These are phyloP conservation scores for Meloidogyne exigua DNA, from an alignment of 1,140 invertebrate species.

Conservation along the genomic window DNA sequence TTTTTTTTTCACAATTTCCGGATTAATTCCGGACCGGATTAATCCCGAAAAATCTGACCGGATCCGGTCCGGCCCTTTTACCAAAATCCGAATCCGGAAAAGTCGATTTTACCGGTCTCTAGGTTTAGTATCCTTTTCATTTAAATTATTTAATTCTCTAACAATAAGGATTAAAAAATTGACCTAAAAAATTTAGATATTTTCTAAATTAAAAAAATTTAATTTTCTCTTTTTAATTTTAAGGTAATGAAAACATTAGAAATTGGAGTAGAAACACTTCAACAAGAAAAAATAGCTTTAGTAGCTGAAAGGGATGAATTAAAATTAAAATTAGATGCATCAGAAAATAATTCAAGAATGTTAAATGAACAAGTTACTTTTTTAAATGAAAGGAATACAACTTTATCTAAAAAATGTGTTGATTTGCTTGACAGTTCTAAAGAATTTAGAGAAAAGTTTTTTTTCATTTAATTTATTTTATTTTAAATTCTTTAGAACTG, in stretches of 20 bases:
- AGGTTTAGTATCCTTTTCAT: too few species aligned
- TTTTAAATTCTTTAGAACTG: slow-evolving; percentile 20
- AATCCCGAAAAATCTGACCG: too few species aligned
- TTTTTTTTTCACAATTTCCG: too few species aligned
- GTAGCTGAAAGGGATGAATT: slow-evolving; percentile 24
- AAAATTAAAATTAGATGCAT: slow-evolving; percentile 22
- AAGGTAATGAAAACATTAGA: slow-evolving; percentile 37
- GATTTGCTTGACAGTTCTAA: slow-evolving; percentile 28
- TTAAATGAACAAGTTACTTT: slow-evolving; percentile 29
- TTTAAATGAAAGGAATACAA: slow-evolving; percentile 30
- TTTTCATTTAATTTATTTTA: neutral
- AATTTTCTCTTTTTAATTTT: neutral
- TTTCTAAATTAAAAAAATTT: too few species aligned
- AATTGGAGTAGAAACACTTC: slow-evolving; percentile 29
- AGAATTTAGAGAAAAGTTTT: slow-evolving; percentile 26
- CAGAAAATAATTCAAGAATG: slow-evolving; percentile 10
- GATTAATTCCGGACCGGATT: too few species aligned
- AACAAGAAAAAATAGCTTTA: slow-evolving; percentile 28
- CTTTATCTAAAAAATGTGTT: slow-evolving; percentile 35
- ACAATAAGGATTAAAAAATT: too few species aligned
- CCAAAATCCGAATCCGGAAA: too few species aligned
- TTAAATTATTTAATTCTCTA: too few species aligned
- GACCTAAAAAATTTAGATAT: too few species aligned
- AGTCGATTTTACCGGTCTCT: too few species aligned
- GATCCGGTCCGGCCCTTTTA: too few species aligned